Percentiles rank a stretch among this genome's conserved stretches.
These are phyloP conservation scores for Loxodonta africana DNA, from an alignment of 2,113 vertebrate genomes.

Conservation along the genomic window DNA sequence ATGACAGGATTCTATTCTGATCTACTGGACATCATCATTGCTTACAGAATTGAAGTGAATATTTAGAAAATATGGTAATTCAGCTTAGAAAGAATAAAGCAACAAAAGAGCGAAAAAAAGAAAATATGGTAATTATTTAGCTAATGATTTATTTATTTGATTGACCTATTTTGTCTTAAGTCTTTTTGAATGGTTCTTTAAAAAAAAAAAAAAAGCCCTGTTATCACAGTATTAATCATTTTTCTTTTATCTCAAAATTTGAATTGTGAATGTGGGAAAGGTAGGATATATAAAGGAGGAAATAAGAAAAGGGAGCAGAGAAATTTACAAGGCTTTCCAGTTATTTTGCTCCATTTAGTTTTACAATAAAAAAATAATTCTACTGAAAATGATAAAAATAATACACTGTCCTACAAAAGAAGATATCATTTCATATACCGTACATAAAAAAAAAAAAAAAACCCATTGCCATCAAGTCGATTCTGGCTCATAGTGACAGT, in stretches of 20 bases:
- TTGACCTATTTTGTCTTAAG: neutral
- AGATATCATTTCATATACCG: neutral
- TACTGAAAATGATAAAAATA: neutral
- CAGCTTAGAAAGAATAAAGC: too few species aligned
- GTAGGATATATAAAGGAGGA: neutral
- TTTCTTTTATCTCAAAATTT: neutral
- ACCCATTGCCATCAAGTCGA: neutral
- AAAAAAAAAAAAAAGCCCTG: neutral
- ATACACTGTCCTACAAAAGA: neutral
- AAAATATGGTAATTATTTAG: neutral
- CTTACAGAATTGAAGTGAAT: neutral
- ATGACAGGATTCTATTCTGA: neutral
- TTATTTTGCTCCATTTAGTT: neutral
- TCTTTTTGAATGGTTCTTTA: neutral
- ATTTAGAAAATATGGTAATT: neutral
- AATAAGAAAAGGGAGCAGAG: neutral
- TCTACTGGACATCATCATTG: neutral
- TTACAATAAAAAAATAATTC: neutral
- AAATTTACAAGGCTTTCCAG: neutral
- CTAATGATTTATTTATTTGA: neutral
- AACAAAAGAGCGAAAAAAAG: too few species aligned
- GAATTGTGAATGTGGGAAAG: neutral
- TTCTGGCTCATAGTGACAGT: neutral
- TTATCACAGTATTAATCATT: neutral
- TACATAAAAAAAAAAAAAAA: neutral